Conservation (phyloP, 2,888 invertebrate species). For the Liodrosophila aerea region DNA sequence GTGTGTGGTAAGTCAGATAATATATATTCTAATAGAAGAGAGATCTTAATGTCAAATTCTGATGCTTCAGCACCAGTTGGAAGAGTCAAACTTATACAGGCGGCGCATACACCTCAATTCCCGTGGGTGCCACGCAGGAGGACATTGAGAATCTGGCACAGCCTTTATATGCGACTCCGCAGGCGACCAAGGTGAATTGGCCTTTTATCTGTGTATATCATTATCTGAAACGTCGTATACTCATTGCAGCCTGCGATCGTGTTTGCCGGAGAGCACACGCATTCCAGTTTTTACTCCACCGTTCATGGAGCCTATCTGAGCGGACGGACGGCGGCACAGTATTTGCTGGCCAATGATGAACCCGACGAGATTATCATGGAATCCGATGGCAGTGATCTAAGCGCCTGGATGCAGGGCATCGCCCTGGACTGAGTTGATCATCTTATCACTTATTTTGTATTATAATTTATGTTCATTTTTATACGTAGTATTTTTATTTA, state of each 20-base stretch:
- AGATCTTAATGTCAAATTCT: no score
- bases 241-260: constrained; percentile 90
- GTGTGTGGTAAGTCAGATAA: constrained; percentile 88
- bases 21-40: neutral
- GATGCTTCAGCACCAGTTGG: constrained; percentile 91
- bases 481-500: constrained; percentile 26
- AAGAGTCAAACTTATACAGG: constrained; percentile 90
- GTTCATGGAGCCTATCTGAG: constrained; percentile 96
- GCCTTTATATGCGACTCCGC: constrained; percentile 89
- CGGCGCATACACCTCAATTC: constrained; percentile 96
- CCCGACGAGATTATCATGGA: constrained; percentile 87
- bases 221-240: no score
- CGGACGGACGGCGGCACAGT: constrained; percentile 91
- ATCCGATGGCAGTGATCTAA: constrained; percentile 91
- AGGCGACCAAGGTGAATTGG: constrained; percentile 86
- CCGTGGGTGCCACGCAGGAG: constrained; percentile 92
- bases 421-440: constrained; percentile 85
- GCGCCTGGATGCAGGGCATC: constrained; percentile 94
- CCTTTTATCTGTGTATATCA: no score
- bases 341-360: constrained; percentile 86
- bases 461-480: constrained; percentile 40
- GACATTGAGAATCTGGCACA: constrained; percentile 94
- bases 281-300: constrained; percentile 96
- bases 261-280: constrained; percentile 98
- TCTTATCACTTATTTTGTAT: constrained; percentile 52